Conservation (phyloP, 1,140 invertebrate species). For the Pseudomyrmex concolor region DNA sequence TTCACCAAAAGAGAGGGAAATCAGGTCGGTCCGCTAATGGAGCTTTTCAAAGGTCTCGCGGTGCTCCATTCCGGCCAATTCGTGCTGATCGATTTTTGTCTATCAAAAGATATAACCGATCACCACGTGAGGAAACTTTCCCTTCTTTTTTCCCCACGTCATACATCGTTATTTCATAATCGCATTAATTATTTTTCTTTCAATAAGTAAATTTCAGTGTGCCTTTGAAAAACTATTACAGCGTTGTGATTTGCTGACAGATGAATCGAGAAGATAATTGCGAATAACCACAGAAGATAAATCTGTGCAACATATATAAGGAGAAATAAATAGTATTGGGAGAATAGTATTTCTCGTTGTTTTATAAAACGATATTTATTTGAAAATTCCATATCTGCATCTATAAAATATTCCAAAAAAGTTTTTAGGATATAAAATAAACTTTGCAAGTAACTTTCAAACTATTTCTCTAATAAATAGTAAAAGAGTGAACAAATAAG, state of each 20-base stretch:
- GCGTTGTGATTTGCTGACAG: not conserved
- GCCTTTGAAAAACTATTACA: not conserved
- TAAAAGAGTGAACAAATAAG: not conserved
- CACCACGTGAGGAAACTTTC: not conserved
- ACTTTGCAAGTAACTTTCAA: not conserved
- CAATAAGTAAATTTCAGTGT: not conserved
- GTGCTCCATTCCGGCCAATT: constrained; percentile 19
- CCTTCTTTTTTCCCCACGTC: not conserved
- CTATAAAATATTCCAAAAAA: not conserved
- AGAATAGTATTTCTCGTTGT: not conserved
- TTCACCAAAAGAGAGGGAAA: constrained; percentile 57
- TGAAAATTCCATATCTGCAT: not conserved
- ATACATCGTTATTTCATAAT: constrained; percentile 33
- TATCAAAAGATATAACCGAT: constrained; percentile 17
- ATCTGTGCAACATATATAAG: not conserved
- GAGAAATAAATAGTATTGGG: too few relatives aligned
- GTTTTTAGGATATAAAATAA: not conserved
- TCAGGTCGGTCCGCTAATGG: constrained; percentile 58
- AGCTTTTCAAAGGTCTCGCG: constrained; percentile 40
- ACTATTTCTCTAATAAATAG: not conserved
- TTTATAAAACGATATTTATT: not conserved
- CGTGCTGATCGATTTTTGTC: constrained; percentile 56
- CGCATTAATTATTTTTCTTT: constrained; percentile 11
- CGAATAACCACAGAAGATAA: constrained; percentile 2
- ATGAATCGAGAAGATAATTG: constrained; percentile 9